Percentiles rank a stretch among this genome's conserved stretches.
Conservation (phyloP, 2,888 invertebrate species). For the Crematogaster levior region DNA sequence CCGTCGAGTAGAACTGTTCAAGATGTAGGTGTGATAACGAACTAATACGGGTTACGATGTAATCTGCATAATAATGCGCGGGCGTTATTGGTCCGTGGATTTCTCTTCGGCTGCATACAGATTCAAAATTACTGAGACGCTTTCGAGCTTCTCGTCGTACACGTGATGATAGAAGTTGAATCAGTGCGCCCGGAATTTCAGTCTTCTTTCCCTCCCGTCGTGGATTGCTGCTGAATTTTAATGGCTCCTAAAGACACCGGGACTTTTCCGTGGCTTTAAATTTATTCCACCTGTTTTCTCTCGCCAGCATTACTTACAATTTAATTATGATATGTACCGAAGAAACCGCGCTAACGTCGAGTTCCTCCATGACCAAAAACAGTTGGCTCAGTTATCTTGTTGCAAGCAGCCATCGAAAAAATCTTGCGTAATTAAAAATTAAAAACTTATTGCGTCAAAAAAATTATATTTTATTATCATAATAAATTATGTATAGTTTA, state of each 20-base stretch:
- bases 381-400: not conserved
- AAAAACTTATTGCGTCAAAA: not conserved
- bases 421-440: not conserved
- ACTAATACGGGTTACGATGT: constrained; percentile 84
- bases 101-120: constrained; percentile 83
- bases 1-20: constrained; percentile 73
- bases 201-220: constrained; percentile 50
- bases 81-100: constrained; percentile 82
- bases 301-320: constrained; percentile 43
- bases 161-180: constrained; percentile 64
- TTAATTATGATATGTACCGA: constrained; percentile 45
- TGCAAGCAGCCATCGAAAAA: not conserved
- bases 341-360: not conserved
- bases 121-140: constrained; percentile 83
- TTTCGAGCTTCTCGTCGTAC: constrained; percentile 53
- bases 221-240: constrained; percentile 55
- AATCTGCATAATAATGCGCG: constrained; percentile 85
- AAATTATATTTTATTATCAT: not conserved
- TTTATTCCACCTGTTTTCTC: constrained; percentile 46
- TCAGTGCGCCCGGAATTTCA: constrained; percentile 50
- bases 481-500: not conserved
- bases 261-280: constrained; percentile 36
- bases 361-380: constrained; percentile 21
- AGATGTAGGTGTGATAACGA: constrained; percentile 83
- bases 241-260: constrained; percentile 47